Evolutionary conservation across 2,888 invertebrate species (phyloP).

Genomic region (Pycnomerus fuliginosus): DNA sequence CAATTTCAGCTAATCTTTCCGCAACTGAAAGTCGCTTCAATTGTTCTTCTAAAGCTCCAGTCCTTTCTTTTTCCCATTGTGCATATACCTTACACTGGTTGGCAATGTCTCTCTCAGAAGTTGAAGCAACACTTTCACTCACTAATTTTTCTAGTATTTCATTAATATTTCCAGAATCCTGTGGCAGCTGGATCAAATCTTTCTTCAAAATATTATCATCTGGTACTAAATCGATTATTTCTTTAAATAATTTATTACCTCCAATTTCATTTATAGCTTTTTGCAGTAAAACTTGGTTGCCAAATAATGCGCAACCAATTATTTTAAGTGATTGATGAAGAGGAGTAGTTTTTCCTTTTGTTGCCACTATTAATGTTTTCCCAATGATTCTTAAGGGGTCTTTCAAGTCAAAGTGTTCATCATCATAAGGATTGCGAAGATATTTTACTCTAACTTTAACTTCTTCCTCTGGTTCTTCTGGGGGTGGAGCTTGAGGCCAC

Average conservation of each 20-base stretch:
- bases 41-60: conserved; percentile 62
- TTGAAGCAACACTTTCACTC: conserved; percentile 56
- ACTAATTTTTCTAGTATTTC: conserved; percentile 52
- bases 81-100: conserved; percentile 60
- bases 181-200: conserved; percentile 31
- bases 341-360: conserved; percentile 54
- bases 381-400: conserved; percentile 73
- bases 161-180: conserved; percentile 40
- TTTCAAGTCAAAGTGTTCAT: conserved; percentile 86
- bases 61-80: conserved; percentile 61
- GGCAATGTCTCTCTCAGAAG: conserved; percentile 60
- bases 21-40: conserved; percentile 55
- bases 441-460: conserved; percentile 66
- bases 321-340: conserved; percentile 54
- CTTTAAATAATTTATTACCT: conserved; percentile 43
- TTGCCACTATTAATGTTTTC: conserved; percentile 71
- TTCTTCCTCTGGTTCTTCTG: conserved; percentile 53
- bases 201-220: conserved; percentile 39
- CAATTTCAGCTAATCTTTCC: conserved; percentile 57
- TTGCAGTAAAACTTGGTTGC: conserved; percentile 41
- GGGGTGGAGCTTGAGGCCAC: conserved; percentile 50
- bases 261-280: conserved; percentile 43
- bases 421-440: conserved; percentile 79
- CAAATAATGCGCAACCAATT: conserved; percentile 50
- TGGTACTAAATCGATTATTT: conserved; percentile 50